Evolutionary conservation across 2,797 vertebrate species (phyloP).

Genomic region (Tiaroga cobitis): DNA sequence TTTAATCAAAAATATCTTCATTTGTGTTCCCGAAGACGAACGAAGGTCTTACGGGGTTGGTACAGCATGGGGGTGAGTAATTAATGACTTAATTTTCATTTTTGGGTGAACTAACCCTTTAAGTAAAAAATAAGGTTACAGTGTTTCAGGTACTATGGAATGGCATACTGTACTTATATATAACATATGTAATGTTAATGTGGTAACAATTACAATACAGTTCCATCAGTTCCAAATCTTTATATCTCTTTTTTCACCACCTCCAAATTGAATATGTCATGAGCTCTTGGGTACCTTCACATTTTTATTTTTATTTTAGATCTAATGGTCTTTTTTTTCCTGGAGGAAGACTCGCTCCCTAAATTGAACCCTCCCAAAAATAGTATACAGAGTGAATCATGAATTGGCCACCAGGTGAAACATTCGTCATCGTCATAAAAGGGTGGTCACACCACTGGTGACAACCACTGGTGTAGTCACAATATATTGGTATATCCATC

Average conservation of each 20-base stretch:
- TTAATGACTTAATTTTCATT: too few species aligned
- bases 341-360: constrained; percentile 15
- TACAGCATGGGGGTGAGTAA: too few species aligned
- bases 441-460: constrained; percentile 61
- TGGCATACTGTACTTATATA: too few species aligned
- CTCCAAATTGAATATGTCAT: constrained; percentile 9
- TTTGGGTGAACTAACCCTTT: too few species aligned
- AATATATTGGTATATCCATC: constrained; percentile 68
- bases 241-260: neutral
- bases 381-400: constrained; percentile 51
- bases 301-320: neutral
- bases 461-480: constrained; percentile 64
- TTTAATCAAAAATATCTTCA: too few species aligned
- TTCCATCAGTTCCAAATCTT: too few species aligned
- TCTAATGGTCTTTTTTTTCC: neutral
- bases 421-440: constrained; percentile 62
- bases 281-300: constrained; percentile 16
- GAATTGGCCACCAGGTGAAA: constrained; percentile 59
- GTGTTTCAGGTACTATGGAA: too few species aligned
- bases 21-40: too few species aligned
- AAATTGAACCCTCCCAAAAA: constrained; percentile 36
- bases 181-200: too few species aligned
- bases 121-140: too few species aligned
- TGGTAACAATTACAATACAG: neutral
- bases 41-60: too few species aligned